Conservation (phyloP, 2,113 vertebrate genomes). For the Kryptolebias marmoratus region DNA sequence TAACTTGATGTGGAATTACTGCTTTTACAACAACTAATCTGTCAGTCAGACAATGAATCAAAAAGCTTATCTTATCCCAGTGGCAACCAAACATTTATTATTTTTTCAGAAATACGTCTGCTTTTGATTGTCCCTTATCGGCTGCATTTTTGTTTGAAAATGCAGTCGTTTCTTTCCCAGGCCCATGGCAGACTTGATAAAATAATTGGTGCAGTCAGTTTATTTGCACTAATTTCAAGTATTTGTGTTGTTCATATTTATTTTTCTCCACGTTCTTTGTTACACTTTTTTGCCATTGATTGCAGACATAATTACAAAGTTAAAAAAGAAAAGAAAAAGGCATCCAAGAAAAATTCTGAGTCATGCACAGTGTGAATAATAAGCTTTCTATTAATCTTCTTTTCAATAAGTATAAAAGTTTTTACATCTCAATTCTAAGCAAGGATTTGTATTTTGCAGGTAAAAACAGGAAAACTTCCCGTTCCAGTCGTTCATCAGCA, state of each 20-base stretch:
- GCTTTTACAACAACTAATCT: slow-evolving; percentile 15
- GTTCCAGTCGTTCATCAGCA: slow-evolving; percentile 82
- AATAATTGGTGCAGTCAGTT: not conserved
- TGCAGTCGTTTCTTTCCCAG: not conserved
- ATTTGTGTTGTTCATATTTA: no score
- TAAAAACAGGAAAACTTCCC: slow-evolving; percentile 84
- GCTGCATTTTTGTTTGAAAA: not conserved
- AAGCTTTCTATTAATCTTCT: no score
- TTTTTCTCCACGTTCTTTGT: no score
- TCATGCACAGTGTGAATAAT: not conserved
- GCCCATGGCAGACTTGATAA: not conserved
- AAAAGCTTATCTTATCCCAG: slow-evolving; percentile 16
- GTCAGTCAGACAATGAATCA: slow-evolving; percentile 9
- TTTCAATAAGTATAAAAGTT: not conserved
- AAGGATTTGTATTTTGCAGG: slow-evolving; percentile 80
- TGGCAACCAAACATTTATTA: not conserved
- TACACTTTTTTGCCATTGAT: no score
- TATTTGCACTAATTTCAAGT: no score
- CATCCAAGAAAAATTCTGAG: no score
- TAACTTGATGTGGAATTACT: slow-evolving; percentile 25
- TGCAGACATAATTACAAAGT: no score
- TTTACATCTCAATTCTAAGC: slow-evolving; percentile 3
- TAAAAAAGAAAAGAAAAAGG: no score
- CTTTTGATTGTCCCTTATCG: not conserved
- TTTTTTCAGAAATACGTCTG: not conserved